Evolutionary conservation across 2,797 vertebrate genomes (phyloP).

Genomic region (Phrynocephalus forsythii): DNA sequence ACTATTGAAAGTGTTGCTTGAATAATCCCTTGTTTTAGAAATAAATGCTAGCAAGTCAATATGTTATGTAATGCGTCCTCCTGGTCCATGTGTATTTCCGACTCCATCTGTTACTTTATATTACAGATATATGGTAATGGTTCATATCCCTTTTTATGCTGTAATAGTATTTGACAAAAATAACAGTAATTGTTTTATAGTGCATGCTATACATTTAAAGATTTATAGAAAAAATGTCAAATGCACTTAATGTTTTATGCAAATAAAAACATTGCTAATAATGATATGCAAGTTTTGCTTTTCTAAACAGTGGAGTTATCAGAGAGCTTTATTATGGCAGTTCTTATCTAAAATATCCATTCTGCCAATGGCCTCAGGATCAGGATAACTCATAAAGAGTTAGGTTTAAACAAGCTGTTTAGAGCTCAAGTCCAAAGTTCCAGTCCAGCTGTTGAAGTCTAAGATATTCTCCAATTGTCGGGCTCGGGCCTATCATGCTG

Average conservation of each 20-base stretch:
- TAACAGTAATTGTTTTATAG: not conserved
- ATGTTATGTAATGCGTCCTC: slow-evolving; percentile 8
- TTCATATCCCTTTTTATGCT: not conserved
- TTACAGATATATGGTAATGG: not conserved
- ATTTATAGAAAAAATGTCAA: not conserved
- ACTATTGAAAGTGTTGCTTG: not conserved
- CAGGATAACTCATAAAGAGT: not conserved
- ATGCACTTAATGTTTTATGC: not conserved
- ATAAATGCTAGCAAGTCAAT: slow-evolving; percentile 1
- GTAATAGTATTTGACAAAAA: not conserved
- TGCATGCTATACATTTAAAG: not conserved
- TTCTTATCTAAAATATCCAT: not conserved
- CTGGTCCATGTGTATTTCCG: not conserved
- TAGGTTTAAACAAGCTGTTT: not conserved
- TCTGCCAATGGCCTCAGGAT: not conserved
- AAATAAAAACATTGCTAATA: not conserved
- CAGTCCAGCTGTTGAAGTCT: not conserved
- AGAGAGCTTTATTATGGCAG: not conserved
- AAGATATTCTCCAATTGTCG: not conserved
- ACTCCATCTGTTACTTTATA: slow-evolving; percentile 2
- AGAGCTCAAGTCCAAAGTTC: not conserved
- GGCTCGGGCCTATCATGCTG: too few relatives aligned
- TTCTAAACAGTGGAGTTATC: not conserved
- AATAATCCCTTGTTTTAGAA: slow-evolving; percentile 15
- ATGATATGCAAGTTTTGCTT: not conserved